A percentile compares a stretch with the other conserved stretches of the same genome.
Evolutionary conservation across 2,888 invertebrate species (phyloP).

Genomic region (Conomelus anceps): DNA sequence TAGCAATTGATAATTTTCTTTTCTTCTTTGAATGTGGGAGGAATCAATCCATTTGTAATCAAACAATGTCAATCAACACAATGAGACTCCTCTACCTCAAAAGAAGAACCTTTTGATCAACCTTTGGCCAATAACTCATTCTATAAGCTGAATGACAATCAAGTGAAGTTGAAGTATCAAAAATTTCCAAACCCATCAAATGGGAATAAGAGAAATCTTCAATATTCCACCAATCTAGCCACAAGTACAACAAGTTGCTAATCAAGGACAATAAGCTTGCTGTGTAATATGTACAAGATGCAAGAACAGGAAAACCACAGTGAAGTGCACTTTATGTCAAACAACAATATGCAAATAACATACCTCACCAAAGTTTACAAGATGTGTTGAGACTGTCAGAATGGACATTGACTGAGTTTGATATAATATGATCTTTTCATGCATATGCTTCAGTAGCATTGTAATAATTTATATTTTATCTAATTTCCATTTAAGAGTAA

Average conservation of each 20-base stretch:
- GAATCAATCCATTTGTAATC: slow-evolving; percentile 11
- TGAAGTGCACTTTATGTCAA: neutral
- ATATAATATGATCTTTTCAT: too few species aligned
- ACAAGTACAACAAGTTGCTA: neutral
- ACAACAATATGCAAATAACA: slow-evolving; percentile 8
- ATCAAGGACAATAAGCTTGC: neutral
- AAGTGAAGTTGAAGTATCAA: neutral
- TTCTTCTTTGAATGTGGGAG: slow-evolving; percentile 6
- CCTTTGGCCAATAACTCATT: neutral
- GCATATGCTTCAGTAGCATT: too few species aligned
- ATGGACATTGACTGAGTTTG: too few species aligned
- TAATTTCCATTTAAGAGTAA: too few species aligned
- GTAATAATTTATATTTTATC: too few species aligned
- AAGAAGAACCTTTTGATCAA: slow-evolving; percentile 7
- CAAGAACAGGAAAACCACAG: slow-evolving; percentile 16
- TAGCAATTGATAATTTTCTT: slow-evolving; percentile 10
- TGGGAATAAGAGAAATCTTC: slow-evolving; percentile 15
- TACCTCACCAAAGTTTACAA: too few species aligned
- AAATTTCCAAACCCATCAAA: too few species aligned
- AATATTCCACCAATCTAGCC: neutral
- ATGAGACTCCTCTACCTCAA: neutral
- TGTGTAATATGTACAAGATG: slow-evolving; percentile 5
- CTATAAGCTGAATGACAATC: neutral
- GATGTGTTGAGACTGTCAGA: too few species aligned
- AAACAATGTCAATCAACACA: slow-evolving; percentile 9